Evolutionary conservation across 2,888 invertebrate species (phyloP), one percentile per base, ranked within the genome.

Genomic region (Drosophila mimica): DNA sequence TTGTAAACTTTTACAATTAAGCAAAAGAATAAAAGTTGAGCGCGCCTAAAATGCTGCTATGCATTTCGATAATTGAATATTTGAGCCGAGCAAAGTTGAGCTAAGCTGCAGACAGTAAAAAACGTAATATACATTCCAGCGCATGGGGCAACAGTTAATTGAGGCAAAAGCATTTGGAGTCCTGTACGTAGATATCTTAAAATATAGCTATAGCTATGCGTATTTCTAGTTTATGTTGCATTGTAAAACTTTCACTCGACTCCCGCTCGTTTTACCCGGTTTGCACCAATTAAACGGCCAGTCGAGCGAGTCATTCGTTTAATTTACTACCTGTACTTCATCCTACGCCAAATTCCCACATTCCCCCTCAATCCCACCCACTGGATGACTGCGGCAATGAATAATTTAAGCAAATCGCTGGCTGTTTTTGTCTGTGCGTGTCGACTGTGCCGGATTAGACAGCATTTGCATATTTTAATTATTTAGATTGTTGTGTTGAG

Each of bases 401-500:
- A 91, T 92, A 92, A 92, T 92, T 92, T 91, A 92, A 79, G 78
- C 74, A 92, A 92, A 92, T 92, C 91, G 90, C 78, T 81, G 78
- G 62, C 60, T 81, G 62, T 62, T 62, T 70, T 74, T 76, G 75
- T 77, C 73, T 86, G 87, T 81, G 77, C 89, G 89, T 90, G 89
- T 86, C 89, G 88, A 70, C 71, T 74, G 66, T 78, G 79, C 72
- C 78, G 90, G 88, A 91, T 92, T 92, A 92, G 91, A 81, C 81
- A 61, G 86, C 83, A 91, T 92, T 92, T 92, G 92, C 92, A 92
- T 92, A 92, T 92, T 92, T 92, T 92, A 92, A 92, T 92, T 92
- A 92, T 92, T 92, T 91, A 90, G 90, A 89, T 90, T 83, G 89
- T 81, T 89, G 66, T 74, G 74, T 82, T 71, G 82, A 83, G 88